Percentiles rank a stretch among this genome's conserved stretches.
Conservation (phyloP, 2,797 vertebrate species). For the Tenualosa ilisha region DNA sequence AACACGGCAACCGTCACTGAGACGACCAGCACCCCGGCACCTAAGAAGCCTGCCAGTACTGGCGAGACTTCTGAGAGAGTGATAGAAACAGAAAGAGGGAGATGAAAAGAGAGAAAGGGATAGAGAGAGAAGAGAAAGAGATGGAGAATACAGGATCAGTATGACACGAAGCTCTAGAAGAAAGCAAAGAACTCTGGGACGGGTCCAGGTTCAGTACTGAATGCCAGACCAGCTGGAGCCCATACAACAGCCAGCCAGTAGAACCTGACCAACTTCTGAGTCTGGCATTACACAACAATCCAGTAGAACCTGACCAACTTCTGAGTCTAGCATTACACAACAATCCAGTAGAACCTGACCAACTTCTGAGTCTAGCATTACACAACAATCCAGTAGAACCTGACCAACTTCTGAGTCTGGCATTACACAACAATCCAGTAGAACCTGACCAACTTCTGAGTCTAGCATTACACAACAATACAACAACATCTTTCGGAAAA, state of each 20-base stretch:
- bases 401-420: background rate
- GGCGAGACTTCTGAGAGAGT: conserved; percentile 86
- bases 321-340: background rate
- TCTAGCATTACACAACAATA: background rate
- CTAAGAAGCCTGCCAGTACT: conserved; percentile 89
- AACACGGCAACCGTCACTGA: conserved; percentile 85
- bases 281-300: background rate
- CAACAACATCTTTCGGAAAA: too few species aligned
- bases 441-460: background rate
- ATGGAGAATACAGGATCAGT: background rate
- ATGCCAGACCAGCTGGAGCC: background rate
- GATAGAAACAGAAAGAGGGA: background rate
- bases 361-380: background rate
- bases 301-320: background rate
- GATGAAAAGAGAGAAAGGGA: background rate
- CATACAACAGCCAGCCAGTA: background rate
- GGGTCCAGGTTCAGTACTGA: background rate
- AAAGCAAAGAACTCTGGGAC: background rate
- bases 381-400: background rate
- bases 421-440: background rate
- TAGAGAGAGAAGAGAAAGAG: background rate
- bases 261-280: background rate
- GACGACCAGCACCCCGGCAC: conserved; percentile 87
- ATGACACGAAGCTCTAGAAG: background rate
- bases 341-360: background rate